These are phyloP conservation scores for Cyrtorhinus lividipennis DNA, from an alignment of 1,140 invertebrate species.

Conservation along the genomic window DNA sequence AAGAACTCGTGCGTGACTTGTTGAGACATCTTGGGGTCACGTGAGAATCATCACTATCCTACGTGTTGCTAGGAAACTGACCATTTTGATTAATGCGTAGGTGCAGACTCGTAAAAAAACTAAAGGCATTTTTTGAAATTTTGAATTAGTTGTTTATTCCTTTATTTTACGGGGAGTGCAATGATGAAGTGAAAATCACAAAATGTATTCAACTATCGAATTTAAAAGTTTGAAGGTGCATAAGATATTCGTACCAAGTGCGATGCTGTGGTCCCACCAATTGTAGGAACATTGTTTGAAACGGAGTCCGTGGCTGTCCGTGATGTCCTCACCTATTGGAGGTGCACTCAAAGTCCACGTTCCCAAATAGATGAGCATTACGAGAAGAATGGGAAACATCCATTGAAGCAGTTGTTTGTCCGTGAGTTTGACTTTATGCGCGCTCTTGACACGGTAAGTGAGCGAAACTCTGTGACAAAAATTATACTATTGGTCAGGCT, in stretches of 20 bases:
- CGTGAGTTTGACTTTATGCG: constrained; percentile 80
- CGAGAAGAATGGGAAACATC: constrained; percentile 74
- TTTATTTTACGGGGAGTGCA: no score
- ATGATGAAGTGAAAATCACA: no score
- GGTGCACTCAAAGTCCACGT: constrained; percentile 77
- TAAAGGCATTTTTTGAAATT: no score
- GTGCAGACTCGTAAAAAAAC: no score
- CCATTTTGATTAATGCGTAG: no score
- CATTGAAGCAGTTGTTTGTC: constrained; percentile 81
- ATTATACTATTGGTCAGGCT: neutral
- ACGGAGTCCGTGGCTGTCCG: constrained; percentile 53
- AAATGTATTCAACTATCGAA: no score
- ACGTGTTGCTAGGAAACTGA: no score
- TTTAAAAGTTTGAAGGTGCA: no score
- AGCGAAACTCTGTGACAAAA: constrained; percentile 73
- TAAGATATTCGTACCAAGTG: constrained; percentile 70
- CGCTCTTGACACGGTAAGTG: constrained; percentile 85
- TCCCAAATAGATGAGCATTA: constrained; percentile 74
- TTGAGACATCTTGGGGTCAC: no score
- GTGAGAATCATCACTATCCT: no score
- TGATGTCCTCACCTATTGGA: constrained; percentile 59
- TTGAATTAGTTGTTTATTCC: no score
- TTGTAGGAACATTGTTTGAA: constrained; percentile 81
- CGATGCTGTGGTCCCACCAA: constrained; percentile 84
- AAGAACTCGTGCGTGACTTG: no score